Conservation (phyloP, 92 coral and sea anemone genomes). For the Parazoanthus swiftii region DNA sequence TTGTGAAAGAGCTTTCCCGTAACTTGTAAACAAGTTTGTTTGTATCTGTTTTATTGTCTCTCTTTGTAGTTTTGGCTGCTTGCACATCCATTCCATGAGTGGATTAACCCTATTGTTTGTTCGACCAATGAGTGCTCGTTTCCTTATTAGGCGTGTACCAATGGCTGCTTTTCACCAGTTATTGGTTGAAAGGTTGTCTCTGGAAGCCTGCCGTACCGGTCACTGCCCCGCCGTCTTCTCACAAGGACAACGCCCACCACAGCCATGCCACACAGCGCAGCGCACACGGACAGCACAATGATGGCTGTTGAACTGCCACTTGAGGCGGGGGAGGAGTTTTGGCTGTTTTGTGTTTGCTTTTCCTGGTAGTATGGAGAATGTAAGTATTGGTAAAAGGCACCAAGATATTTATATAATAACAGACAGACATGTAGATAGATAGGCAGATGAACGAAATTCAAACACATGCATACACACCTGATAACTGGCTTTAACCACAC, state of each 20-base stretch:
- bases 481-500: background rate
- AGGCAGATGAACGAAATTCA: too few species aligned
- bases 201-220: slow-evolving; percentile 1
- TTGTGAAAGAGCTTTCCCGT: background rate
- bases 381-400: too few species aligned
- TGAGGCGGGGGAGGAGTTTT: background rate
- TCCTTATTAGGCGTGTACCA: slow-evolving; percentile 2
- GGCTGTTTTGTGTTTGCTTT: background rate
- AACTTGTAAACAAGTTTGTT: background rate
- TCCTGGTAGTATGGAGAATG: background rate
- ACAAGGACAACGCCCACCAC: background rate
- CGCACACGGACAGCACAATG: slow-evolving; percentile 23
- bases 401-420: too few species aligned
- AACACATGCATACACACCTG: background rate
- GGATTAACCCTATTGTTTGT: background rate
- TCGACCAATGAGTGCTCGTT: background rate
- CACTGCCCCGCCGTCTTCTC: slow-evolving; percentile 6
- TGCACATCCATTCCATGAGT: background rate
- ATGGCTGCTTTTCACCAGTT: slow-evolving; percentile 22
- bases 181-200: slow-evolving; percentile 12
- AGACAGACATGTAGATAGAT: too few species aligned
- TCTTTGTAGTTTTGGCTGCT: background rate
- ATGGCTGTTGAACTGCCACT: slow-evolving; percentile 8
- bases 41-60: too few species aligned
- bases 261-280: slow-evolving; percentile 10